A percentile compares a stretch with the other conserved stretches of the same genome.
phyloP scores from a whole-genome alignment of 2,888 invertebrate species.

The Caradrina clavipalpis region DNA sequence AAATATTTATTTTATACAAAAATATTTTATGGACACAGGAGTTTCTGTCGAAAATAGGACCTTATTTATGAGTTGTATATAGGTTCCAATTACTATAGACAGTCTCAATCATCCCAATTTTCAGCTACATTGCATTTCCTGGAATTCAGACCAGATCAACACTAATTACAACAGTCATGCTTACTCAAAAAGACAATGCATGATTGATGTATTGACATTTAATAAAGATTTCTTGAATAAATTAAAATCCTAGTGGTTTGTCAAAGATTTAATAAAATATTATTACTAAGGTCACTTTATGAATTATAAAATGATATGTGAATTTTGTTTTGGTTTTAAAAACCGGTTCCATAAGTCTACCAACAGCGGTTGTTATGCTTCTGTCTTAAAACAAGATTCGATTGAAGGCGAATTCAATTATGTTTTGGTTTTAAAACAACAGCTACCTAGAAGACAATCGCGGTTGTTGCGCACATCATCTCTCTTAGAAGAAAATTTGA shows the following conservation, averaged over 20 bases:
- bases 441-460: too few relatives aligned
- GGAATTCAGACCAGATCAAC: neutral
- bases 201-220: neutral
- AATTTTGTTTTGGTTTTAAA: constrained; percentile 1
- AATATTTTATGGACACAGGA: neutral
- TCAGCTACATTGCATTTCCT: neutral
- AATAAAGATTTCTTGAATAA: neutral
- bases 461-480: too few relatives aligned
- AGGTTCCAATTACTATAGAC: too few relatives aligned
- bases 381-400: too few relatives aligned
- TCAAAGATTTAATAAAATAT: neutral
- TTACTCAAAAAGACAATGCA: neutral
- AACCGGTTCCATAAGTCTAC: neutral
- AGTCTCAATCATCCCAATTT: neutral
- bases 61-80: neutral
- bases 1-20: neutral
- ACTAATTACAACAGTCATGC: neutral
- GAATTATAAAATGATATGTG: neutral
- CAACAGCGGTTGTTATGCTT: neutral
- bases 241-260: neutral
- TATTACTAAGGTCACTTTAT: neutral
- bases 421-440: too few relatives aligned
- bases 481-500: too few relatives aligned
- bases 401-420: too few relatives aligned
- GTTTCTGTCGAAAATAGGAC: neutral